Percentiles rank a stretch among this genome's conserved stretches.
Conservation (phyloP, 2,797 vertebrate genomes). For the Salarias fasciatus region DNA sequence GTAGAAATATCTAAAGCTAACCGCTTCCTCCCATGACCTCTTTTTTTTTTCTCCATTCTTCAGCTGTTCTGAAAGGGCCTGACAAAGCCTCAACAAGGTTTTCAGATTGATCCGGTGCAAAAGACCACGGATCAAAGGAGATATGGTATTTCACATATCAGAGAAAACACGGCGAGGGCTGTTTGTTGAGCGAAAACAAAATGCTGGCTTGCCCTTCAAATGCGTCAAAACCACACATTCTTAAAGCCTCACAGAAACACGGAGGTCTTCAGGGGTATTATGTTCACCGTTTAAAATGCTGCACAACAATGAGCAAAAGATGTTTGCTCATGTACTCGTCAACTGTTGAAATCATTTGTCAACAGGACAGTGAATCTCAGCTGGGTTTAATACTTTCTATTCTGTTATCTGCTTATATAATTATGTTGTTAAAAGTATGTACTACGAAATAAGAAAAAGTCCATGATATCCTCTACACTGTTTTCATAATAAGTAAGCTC, state of each 20-base stretch:
- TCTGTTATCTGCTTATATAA: too few species aligned
- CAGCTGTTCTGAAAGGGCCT: slow-evolving; percentile 35
- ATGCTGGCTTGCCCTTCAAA: slow-evolving; percentile 48
- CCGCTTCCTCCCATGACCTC: slow-evolving; percentile 15
- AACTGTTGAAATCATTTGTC: too few species aligned
- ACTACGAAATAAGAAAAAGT: too few species aligned
- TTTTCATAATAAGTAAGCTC: too few species aligned
- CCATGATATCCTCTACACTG: too few species aligned
- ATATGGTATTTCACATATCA: slow-evolving; percentile 58
- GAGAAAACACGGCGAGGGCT: slow-evolving; percentile 52
- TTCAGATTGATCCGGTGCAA: slow-evolving; percentile 41
- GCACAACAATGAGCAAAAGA: too few species aligned
- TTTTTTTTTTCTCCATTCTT: slow-evolving; percentile 15
- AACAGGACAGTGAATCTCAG: too few species aligned
- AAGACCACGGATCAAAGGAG: slow-evolving; percentile 59
- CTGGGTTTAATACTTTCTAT: too few species aligned
- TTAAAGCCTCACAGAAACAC: slow-evolving; percentile 10
- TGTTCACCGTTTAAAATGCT: slow-evolving; percentile 14
- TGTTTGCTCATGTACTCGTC: too few species aligned
- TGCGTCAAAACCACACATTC: slow-evolving; percentile 34
- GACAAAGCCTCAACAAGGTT: slow-evolving; percentile 43
- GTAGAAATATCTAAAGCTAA: slow-evolving; percentile 41
- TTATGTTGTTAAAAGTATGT: too few species aligned
- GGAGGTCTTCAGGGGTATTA: slow-evolving; percentile 10
- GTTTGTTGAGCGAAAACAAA: slow-evolving; percentile 58